Conservation (phyloP, 1,140 invertebrate genomes). For the Neomicropteryx cornuta region DNA sequence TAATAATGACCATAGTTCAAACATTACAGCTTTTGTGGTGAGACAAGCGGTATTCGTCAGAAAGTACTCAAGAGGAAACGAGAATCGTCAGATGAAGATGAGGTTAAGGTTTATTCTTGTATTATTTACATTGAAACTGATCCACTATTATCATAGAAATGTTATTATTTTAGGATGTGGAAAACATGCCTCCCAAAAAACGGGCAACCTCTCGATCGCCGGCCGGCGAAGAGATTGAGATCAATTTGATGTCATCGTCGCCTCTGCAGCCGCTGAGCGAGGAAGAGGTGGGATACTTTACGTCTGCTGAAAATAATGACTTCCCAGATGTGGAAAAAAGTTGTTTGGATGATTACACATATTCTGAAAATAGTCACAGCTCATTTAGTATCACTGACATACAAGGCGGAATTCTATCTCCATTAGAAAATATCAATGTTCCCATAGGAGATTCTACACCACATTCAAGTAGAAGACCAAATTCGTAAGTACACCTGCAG, state of each 20-base stretch:
- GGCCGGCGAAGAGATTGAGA: conserved; percentile 28
- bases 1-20: too few species aligned
- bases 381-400: conserved; percentile 35
- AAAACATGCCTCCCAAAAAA: conserved; percentile 31
- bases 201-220: conserved; percentile 20
- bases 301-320: conserved; percentile 23
- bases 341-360: too few species aligned
- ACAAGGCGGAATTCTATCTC: conserved; percentile 30
- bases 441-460: conserved; percentile 33
- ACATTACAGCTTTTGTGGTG: too few species aligned
- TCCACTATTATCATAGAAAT: neutral
- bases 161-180: conserved; percentile 19
- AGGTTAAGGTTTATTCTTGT: conserved; percentile 19
- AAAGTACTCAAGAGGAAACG: conserved; percentile 35
- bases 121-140: conserved; percentile 2
- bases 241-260: conserved; percentile 30
- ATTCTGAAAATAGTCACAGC: conserved; percentile 31
- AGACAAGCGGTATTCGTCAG: too few species aligned
- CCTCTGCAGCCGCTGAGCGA: conserved; percentile 25
- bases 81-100: conserved; percentile 33
- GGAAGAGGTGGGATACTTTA: conserved; percentile 25
- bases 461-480: conserved; percentile 31
- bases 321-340: conserved; percentile 32
- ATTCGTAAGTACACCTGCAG: too few species aligned
- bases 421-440: conserved; percentile 35